Percentiles rank a stretch among this genome's conserved stretches.
Conservation (phyloP, 2,797 vertebrate genomes). For the Catostomus latipinnis region DNA sequence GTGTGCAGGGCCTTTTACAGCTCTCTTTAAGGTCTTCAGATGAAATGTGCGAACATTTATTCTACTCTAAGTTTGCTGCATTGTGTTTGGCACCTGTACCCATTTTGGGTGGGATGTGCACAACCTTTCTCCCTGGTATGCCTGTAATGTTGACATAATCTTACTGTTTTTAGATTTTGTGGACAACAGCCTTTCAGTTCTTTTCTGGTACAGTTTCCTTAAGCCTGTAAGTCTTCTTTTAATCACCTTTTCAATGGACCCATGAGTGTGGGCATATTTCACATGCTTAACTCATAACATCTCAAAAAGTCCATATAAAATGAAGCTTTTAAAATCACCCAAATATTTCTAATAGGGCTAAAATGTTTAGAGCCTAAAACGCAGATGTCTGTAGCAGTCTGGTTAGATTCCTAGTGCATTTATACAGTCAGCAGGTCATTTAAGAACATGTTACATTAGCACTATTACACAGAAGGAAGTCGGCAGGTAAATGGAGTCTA, state of each 20-base stretch:
- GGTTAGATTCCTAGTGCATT: neutral
- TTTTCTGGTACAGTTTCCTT: slow-evolving; percentile 21
- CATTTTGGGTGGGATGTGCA: too few relatives aligned
- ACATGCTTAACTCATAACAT: neutral
- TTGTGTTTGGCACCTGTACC: too few relatives aligned
- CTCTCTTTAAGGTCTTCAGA: too few relatives aligned
- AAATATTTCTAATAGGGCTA: slow-evolving; percentile 1
- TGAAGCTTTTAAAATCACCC: neutral
- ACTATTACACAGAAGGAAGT: neutral
- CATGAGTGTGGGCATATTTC: neutral
- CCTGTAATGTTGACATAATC: slow-evolving; percentile 27
- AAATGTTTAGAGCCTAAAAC: neutral
- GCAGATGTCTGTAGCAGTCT: neutral
- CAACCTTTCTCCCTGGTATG: too few relatives aligned
- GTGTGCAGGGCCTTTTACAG: too few relatives aligned
- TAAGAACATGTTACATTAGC: neutral
- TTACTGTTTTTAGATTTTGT: slow-evolving; percentile 1
- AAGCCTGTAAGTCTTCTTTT: slow-evolving; percentile 21
- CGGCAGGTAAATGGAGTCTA: neutral
- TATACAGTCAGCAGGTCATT: slow-evolving; percentile 6
- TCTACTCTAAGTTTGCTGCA: too few relatives aligned
- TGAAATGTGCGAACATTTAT: too few relatives aligned
- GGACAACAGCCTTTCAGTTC: slow-evolving; percentile 17
- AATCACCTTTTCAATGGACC: slow-evolving; percentile 31
- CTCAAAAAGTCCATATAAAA: neutral